phyloP scores from a whole-genome alignment of 2,888 invertebrate species.

The Oscheius sp. region DNA sequence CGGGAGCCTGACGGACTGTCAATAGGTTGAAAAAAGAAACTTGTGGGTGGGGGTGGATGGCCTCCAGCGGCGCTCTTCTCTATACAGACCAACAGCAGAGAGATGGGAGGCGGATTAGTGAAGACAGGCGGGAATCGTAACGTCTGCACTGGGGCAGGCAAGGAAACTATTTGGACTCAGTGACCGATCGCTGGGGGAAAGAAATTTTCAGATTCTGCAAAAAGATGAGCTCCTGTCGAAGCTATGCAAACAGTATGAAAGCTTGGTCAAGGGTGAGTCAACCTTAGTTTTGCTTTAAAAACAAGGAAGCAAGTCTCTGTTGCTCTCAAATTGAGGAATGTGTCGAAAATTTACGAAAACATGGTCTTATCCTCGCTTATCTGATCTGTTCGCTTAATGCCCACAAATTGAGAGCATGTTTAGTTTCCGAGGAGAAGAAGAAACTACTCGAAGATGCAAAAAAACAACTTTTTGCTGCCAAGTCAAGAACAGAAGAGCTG shows the following conservation, averaged over 20 bases:
- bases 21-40: too few species aligned
- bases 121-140: too few species aligned
- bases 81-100: background rate
- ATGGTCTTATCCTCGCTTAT: too few species aligned
- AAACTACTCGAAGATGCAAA: background rate
- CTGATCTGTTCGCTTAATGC: too few species aligned
- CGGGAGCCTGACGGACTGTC: too few species aligned
- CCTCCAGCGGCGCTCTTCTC: constrained; percentile 6
- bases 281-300: background rate
- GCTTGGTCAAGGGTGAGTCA: constrained; percentile 28
- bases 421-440: constrained; percentile 14
- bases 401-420: background rate
- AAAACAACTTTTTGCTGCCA: background rate
- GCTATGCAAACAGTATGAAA: constrained; percentile 48
- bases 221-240: constrained; percentile 47
- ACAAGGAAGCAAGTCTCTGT: background rate
- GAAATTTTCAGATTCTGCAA: constrained; percentile 41
- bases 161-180: constrained; percentile 4
- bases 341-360: too few species aligned
- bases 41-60: background rate
- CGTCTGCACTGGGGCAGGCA: too few species aligned
- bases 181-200: background rate
- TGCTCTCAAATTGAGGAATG: too few species aligned
- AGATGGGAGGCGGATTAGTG: background rate
- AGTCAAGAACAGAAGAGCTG: background rate